Base-by-base conservation (phyloP, 1,140 invertebrate genomes). In the Zaprionus gabonicus region DNA sequence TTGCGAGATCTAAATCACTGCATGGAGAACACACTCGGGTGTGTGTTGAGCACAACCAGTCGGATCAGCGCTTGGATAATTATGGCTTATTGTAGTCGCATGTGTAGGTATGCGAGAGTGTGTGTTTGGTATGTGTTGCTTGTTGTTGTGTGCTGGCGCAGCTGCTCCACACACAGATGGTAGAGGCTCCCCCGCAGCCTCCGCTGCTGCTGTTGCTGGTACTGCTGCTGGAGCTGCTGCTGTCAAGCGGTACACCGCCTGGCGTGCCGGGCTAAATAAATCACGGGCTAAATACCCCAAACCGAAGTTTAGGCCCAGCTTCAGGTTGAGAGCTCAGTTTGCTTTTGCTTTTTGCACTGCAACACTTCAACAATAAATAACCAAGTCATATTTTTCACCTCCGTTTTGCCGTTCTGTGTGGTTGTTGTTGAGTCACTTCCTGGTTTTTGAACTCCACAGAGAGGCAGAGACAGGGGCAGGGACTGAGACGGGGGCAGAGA, bases 301-400 rank as follows among this genome's bases (percentile, higher is more conserved):
- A 86, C 81, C 81, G 80, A 71, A 84, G 82, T 82, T 88, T 87
- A 81, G 83, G 74, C 84, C 74, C 80, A 72, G 71, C 75, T 76
- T 69, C 66, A 65, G 64, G 59, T 72, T 65, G 56, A 57, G 59
- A 57, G 59, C 64, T 72, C 60, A 51, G 66, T 41, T 36, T 63
- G 62, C 53, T 62, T 70, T 57, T 71, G 58, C 41, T 60, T 85
- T 86, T 88, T 84, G 83, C 83, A 87, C 81, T 87, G 83, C 84
- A 88, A 87, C 84, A 87, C 83, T 90, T 90, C 85, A 88, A 88
- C 84, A 90, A 88, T 88, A 88, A 88, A 88, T 88, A 88, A 88
- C 84, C 85, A 88, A 88, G 85, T 88, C 84, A 88, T 88, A 88
- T 90, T 88, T 88, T 88, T 87, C 83, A 87, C 83, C 83, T 88